Percentiles rank a stretch among this genome's conserved stretches.
phyloP scores from a whole-genome alignment of 2,888 invertebrate genomes.

The Escarpia spicata region DNA sequence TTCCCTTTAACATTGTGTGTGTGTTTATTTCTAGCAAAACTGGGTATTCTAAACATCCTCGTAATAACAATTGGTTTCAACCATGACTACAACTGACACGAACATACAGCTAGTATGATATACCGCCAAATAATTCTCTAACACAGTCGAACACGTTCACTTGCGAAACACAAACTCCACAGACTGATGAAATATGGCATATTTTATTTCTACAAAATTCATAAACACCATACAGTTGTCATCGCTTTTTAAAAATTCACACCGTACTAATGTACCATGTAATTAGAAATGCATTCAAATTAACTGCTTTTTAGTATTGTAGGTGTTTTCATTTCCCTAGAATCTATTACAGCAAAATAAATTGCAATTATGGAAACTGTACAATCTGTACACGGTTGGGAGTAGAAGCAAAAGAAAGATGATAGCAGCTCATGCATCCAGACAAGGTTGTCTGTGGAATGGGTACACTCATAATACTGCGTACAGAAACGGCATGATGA shows the following conservation, averaged over 20 bases:
- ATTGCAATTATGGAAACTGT: not conserved
- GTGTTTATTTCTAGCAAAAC: too few species aligned
- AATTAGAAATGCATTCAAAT: constrained; percentile 3
- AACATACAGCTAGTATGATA: too few species aligned
- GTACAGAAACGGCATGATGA: not conserved
- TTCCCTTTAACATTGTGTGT: too few species aligned
- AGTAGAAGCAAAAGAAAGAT: not conserved
- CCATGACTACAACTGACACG: too few species aligned
- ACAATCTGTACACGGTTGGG: not conserved
- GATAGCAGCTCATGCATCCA: not conserved
- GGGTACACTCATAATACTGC: not conserved
- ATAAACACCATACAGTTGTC: not conserved
- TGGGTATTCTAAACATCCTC: too few species aligned
- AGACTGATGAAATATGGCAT: constrained; percentile 4
- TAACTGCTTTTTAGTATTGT: not conserved
- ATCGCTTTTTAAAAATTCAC: not conserved
- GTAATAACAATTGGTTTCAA: too few species aligned
- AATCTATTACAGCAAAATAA: not conserved
- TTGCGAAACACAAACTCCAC: not conserved
- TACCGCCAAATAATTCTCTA: not conserved
- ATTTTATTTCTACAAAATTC: constrained; percentile 13
- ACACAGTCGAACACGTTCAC: not conserved
- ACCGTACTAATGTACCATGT: not conserved
- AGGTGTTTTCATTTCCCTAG: not conserved
- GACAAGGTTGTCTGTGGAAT: not conserved